Evolutionary conservation across 2,113 vertebrate species (phyloP), one percentile per base, ranked within the genome.

Genomic region (Tupaia tana): DNA sequence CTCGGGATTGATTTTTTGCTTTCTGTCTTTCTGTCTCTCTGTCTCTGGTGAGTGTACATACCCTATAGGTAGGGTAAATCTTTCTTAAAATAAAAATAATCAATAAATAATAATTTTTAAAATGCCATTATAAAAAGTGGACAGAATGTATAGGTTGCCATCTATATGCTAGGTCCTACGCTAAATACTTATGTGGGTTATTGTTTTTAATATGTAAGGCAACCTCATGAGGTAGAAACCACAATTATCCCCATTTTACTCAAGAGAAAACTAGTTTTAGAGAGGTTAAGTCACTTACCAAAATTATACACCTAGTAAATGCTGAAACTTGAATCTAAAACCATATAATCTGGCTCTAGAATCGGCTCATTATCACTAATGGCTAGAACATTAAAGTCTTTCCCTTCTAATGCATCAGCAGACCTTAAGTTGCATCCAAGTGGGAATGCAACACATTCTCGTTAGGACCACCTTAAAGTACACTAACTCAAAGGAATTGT

Each of bases 251-350:
- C n/a, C 61, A 69, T 86, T 92, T 96, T 89, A 31, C 27, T 29
- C 61, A 92, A 83, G 52, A 95, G 66, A 73, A 97, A 92, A 70
- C 83, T 75, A 86, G 89, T 77, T 84, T 97, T 86, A 95, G 70
- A 86, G 74, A 84, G 91, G 74, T 91, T 64, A 95, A 89, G 70
- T 91, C 74, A 86, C 31, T 83, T 94, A 93, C 56, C 9, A 90
- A 91, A 92, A 29, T 81, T 80, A 71, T 3, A 78, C 10, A 34
- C 24, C 31, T 34, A 31, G 14, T 61, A 86, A 84, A 84, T 59
- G 56, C 61, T 2, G 24, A 43, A 66, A 12, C 18, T 52, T 67
- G 81, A 85, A 67, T 34, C 34, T 54, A 59, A 93, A 85, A 43
- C 13, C 58, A 90, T 29, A 80, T 2, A 34, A 70, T n/a, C 16